phyloP scores from a whole-genome alignment of 1,140 invertebrate genomes.

The Acromyrmex heyeri region DNA sequence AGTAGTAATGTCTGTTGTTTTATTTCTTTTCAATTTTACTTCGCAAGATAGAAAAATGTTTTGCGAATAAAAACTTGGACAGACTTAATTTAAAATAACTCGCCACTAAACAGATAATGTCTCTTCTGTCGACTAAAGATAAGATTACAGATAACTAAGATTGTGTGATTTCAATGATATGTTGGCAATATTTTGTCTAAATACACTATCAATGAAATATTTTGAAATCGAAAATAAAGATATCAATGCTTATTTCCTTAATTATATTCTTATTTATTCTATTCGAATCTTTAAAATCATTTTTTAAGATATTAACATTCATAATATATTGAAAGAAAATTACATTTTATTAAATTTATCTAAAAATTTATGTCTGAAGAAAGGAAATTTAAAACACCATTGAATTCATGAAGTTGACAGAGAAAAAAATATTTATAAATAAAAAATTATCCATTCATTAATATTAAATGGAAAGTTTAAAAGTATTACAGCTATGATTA shows the following conservation, averaged over 20 bases:
- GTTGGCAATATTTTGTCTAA: neutral
- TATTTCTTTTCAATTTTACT: neutral
- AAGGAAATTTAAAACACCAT: neutral
- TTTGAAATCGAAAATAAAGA: neutral
- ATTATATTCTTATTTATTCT: neutral
- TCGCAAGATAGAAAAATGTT: neutral
- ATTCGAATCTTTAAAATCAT: neutral
- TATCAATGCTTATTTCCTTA: neutral
- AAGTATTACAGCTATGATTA: neutral
- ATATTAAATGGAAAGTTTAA: neutral
- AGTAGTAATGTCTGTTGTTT: neutral
- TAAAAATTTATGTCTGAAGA: neutral
- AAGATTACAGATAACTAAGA: neutral
- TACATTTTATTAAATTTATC: neutral
- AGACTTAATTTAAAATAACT: neutral
- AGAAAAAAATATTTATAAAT: neutral
- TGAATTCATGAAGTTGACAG: neutral
- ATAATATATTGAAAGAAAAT: neutral
- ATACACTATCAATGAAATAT: neutral
- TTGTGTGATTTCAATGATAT: neutral
- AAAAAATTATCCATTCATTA: neutral
- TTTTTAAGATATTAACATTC: neutral
- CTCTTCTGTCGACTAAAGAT: neutral
- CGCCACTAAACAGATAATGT: neutral
- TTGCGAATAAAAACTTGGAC: conserved; percentile 5